phyloP scores from a whole-genome alignment of 2,888 invertebrate genomes.

The Biston betularia region DNA sequence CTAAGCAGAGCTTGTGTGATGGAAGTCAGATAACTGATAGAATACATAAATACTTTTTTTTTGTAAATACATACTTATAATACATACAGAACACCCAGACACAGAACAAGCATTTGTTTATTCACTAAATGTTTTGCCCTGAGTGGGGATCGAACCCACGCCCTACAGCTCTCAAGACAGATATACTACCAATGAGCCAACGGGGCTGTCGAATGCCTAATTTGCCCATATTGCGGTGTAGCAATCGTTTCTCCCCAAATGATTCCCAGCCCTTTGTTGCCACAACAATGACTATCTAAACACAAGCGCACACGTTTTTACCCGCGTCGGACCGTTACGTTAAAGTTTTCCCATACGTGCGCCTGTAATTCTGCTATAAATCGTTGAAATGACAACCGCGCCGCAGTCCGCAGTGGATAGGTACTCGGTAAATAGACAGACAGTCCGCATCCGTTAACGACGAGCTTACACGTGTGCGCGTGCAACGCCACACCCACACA shows the following conservation, averaged over 20 bases:
- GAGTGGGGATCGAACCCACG: too few species aligned
- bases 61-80: too few species aligned
- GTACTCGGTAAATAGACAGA: slow-evolving; percentile 56
- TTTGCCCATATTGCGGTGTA: slow-evolving; percentile 31
- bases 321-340: slow-evolving; percentile 47
- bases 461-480: slow-evolving; percentile 39
- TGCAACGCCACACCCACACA: slow-evolving; percentile 48
- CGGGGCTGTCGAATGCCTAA: too few species aligned
- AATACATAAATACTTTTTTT: too few species aligned
- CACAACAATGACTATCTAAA: slow-evolving; percentile 43
- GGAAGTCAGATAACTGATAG: too few species aligned
- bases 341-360: slow-evolving; percentile 51
- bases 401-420: slow-evolving; percentile 38
- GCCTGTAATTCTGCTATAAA: slow-evolving; percentile 48
- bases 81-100: too few species aligned
- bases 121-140: too few species aligned
- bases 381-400: slow-evolving; percentile 53
- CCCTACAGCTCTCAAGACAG: too few species aligned
- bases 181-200: too few species aligned
- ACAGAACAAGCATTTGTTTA: too few species aligned
- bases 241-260: slow-evolving; percentile 43
- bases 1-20: too few species aligned
- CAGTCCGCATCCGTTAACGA: slow-evolving; percentile 69
- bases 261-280: slow-evolving; percentile 46
- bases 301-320: slow-evolving; percentile 48